Evolutionary conservation across 2,113 vertebrate species (phyloP), one percentile per base, ranked within the genome.

Genomic region (Perca fluviatilis): DNA sequence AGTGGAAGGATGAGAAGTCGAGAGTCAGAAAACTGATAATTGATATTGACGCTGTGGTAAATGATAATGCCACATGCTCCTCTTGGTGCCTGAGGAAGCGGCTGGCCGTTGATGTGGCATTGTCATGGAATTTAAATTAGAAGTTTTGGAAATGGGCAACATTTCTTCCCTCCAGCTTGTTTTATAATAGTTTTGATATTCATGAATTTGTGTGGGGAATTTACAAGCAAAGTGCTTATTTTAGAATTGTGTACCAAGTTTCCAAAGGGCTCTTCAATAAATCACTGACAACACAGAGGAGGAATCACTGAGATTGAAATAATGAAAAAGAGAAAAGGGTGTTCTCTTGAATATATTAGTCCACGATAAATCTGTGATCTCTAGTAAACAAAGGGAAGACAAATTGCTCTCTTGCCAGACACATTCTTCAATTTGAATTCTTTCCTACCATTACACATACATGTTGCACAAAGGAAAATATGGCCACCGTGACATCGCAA

Each of bases 21-120:
- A 49, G 80, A 79, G 85, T 77, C 75, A 83, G 71, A 88, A 82
- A 81, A 83, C 57, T 74, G 79, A 89, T 85, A 80, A 87, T 86
- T 84, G 79, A 84, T 86, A 85, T 81, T 81, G 84, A 89, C 62
- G 80, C 62, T 78, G 77, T 6, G 21, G 81, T 77, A 74, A 85
- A 78, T 56, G 73, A 88, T 86, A 87, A 83, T 53, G 56, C 30
- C 60, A 72, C 58, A 43, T 33, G 74, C 65, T 70, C 21, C 43
- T 62, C 53, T 54, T 23, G 69, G 30, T 4, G 67, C 83, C 62
- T 16, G 47, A 27, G 40, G 33, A 62, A 23, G 30, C 47, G 54
- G 21, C 61, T 4, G 53, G n/a, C 43, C 2, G 14, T 18, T 40
- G 62, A 54, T 43, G 50, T 65, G 62, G 81, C 43, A 40, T 33